Conservation (phyloP, 2,113 vertebrate species). For the Jacana jacana region DNA sequence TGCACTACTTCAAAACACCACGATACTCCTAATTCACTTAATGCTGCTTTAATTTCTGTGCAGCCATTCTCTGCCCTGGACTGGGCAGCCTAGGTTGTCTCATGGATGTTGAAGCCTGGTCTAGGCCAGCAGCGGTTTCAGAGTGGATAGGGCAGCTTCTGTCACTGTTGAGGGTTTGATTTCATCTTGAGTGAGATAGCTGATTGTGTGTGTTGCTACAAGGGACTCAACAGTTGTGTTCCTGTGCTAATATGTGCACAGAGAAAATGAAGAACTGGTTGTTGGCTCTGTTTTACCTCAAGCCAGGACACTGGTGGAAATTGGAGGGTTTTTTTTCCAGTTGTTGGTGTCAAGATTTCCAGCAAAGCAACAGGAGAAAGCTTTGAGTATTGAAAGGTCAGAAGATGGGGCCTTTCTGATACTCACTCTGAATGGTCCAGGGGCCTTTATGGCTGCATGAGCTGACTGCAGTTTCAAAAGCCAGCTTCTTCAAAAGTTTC, state of each 20-base stretch:
- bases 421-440: background rate
- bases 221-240: background rate
- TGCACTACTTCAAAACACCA: background rate
- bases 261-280: background rate
- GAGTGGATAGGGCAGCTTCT: background rate
- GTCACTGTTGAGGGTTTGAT: fast-evolving
- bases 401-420: background rate
- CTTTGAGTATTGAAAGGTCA: background rate
- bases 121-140: fast-evolving
- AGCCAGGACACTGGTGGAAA: background rate
- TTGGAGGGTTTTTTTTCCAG: fast-evolving
- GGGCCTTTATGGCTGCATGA: background rate
- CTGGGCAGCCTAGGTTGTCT: background rate
- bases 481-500: background rate
- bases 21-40: fast-evolving
- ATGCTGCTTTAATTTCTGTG: fast-evolving
- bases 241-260: background rate
- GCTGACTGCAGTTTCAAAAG: background rate
- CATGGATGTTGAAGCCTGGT: background rate
- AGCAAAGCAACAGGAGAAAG: background rate
- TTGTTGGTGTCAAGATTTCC: background rate
- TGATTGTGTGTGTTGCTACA: fast-evolving
- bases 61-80: background rate
- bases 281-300: background rate
- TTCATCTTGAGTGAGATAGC: background rate